These are phyloP conservation scores for Lutraria rhynchaena DNA, from an alignment of 1,140 invertebrate genomes.

Conservation along the genomic window DNA sequence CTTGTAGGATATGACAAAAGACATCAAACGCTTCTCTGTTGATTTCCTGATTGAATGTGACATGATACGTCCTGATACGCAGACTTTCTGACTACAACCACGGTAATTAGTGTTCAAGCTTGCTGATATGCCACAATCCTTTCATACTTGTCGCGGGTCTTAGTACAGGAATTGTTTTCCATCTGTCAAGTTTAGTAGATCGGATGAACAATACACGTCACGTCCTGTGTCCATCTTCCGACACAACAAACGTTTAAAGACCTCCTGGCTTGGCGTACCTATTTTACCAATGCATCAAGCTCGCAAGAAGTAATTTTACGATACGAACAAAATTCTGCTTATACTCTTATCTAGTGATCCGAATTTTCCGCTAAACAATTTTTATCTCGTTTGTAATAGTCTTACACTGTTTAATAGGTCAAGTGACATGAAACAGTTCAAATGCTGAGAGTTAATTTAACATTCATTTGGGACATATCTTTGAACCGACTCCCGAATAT, in stretches of 20 bases:
- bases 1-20: background rate
- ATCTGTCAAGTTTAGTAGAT: constrained; percentile 20
- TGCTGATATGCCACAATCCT: constrained; percentile 20
- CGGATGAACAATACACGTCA: constrained; percentile 17
- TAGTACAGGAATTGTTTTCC: constrained; percentile 12
- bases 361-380: too few species aligned
- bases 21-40: background rate
- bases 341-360: too few species aligned
- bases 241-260: background rate
- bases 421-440: too few species aligned
- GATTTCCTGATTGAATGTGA: constrained; percentile 5
- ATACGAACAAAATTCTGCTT: too few species aligned
- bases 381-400: too few species aligned
- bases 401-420: too few species aligned
- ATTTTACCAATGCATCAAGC: too few species aligned
- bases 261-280: background rate
- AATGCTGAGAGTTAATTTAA: too few species aligned
- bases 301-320: too few species aligned
- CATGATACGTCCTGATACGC: constrained; percentile 15
- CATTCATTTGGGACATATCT: too few species aligned
- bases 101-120: constrained; percentile 2
- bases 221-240: constrained; percentile 12
- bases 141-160: constrained; percentile 11
- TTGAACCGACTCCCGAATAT: too few species aligned
- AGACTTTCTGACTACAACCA: constrained; percentile 16